These are phyloP conservation scores for Gouania willdenowi DNA, from an alignment of 2,797 vertebrate species.

Conservation along the genomic window DNA sequence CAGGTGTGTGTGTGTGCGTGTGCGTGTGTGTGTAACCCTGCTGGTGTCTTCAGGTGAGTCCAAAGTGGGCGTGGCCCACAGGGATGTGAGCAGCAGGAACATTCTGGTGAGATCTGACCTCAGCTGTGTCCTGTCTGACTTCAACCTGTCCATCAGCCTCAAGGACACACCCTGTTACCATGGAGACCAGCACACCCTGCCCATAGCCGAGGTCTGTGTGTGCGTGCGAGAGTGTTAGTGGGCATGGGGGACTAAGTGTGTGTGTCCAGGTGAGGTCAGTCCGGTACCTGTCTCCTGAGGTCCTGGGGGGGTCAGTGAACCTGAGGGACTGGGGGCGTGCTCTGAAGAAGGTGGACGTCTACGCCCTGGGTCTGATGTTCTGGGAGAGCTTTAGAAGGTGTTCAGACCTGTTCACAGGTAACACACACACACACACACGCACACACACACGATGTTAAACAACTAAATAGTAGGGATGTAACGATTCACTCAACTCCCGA, in stretches of 20 bases:
- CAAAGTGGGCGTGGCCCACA: slow-evolving; percentile 91
- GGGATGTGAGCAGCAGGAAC: slow-evolving; percentile 93
- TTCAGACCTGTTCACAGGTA: slow-evolving; percentile 88
- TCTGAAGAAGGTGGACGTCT: slow-evolving; percentile 96
- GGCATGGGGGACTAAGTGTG: no score
- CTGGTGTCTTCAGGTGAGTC: slow-evolving; percentile 78
- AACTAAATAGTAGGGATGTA: no score
- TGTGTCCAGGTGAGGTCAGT: slow-evolving; percentile 85
- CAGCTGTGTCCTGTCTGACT: slow-evolving; percentile 89
- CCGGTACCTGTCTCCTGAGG: slow-evolving; percentile 95
- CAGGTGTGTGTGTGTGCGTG: slow-evolving; percentile 77
- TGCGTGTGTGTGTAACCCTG: no score
- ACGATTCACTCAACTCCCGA: no score
- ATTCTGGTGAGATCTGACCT: slow-evolving; percentile 88
- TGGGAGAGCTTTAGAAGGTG: slow-evolving; percentile 98
- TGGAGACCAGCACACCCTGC: slow-evolving; percentile 88
- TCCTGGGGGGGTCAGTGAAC: slow-evolving; percentile 93
- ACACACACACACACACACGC: no score
- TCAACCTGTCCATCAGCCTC: slow-evolving; percentile 91
- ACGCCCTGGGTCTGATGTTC: slow-evolving; percentile 91
- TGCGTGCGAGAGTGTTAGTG: no score
- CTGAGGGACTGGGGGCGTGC: slow-evolving; percentile 92
- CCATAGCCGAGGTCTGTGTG: slow-evolving; percentile 86
- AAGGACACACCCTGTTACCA: slow-evolving; percentile 84
- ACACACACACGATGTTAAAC: no score